Conservation (phyloP, 2,888 invertebrate species). For the Melieria omissa region DNA sequence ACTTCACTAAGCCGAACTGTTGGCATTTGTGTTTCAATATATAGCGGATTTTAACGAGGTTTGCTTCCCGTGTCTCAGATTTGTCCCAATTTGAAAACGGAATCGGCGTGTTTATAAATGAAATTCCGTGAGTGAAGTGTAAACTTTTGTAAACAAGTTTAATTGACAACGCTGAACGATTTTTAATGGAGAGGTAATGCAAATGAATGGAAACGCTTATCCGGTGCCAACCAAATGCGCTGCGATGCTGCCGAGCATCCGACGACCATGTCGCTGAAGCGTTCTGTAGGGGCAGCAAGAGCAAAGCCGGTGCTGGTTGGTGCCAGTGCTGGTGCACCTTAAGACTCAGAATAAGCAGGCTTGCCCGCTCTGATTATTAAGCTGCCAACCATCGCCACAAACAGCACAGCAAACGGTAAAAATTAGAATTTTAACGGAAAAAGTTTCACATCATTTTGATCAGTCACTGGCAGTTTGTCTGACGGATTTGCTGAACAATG, state of each 20-base stretch:
- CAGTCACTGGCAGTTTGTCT: too few relatives aligned
- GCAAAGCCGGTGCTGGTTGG: too few relatives aligned
- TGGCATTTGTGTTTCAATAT: neutral
- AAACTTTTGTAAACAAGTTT: slow-evolving; percentile 5
- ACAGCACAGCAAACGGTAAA: neutral
- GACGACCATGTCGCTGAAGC: too few relatives aligned
- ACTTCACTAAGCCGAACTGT: neutral
- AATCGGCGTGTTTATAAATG: neutral
- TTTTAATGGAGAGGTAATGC: slow-evolving; percentile 28
- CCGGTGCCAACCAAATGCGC: slow-evolving; percentile 25
- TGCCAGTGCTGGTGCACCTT: too few relatives aligned
- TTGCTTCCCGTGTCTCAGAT: neutral
- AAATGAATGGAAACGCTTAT: slow-evolving; percentile 28
- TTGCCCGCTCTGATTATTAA: too few relatives aligned
- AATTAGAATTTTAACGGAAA: slow-evolving; percentile 35
- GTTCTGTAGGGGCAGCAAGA: too few relatives aligned
- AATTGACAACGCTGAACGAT: slow-evolving; percentile 12
- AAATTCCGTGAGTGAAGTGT: neutral
- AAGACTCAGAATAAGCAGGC: too few relatives aligned
- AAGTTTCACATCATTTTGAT: neutral
- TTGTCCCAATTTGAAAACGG: slow-evolving; percentile 6
- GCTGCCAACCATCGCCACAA: too few relatives aligned
- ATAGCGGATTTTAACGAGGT: neutral
- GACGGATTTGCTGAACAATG: too few relatives aligned
- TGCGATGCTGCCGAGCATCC: neutral